phyloP scores from a whole-genome alignment of 2,888 invertebrate species.

The Unio delphinus region DNA sequence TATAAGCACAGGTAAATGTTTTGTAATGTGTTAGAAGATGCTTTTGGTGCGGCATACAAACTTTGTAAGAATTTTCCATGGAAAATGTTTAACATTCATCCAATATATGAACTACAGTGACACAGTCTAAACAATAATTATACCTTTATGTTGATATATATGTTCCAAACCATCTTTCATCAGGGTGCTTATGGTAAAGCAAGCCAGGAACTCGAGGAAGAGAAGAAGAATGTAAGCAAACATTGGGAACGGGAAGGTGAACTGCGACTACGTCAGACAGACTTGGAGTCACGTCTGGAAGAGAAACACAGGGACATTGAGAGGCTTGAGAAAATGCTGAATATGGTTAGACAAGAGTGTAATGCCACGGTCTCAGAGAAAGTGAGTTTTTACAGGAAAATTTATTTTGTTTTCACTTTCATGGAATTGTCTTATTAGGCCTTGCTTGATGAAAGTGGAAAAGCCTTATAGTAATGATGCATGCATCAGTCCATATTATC shows the following conservation, averaged over 20 bases:
- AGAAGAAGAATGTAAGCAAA: constrained; percentile 48
- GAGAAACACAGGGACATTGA: constrained; percentile 59
- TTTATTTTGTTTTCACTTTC: too few species aligned
- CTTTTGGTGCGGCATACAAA: too few species aligned
- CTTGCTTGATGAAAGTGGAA: too few species aligned
- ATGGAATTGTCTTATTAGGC: too few species aligned
- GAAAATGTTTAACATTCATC: too few species aligned
- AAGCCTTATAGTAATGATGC: too few species aligned
- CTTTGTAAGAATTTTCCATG: too few species aligned
- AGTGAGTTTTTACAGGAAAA: constrained; percentile 30
- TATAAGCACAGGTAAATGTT: too few species aligned
- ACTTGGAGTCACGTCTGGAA: constrained; percentile 49
- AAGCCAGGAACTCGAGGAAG: constrained; percentile 45
- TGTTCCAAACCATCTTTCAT: not conserved
- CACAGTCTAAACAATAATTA: too few species aligned
- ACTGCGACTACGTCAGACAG: constrained; percentile 43
- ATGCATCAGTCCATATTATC: too few species aligned
- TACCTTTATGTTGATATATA: not conserved
- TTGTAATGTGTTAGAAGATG: too few species aligned
- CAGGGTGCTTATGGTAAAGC: constrained; percentile 24
- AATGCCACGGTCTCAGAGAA: constrained; percentile 55
- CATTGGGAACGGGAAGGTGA: constrained; percentile 54
- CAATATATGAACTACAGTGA: too few species aligned
- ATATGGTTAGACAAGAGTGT: constrained; percentile 61
- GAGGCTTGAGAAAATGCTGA: constrained; percentile 59